Percentiles rank a stretch among this genome's conserved stretches.
Conservation (phyloP, 2,113 vertebrate genomes). For the Neogobius melanostomus region DNA sequence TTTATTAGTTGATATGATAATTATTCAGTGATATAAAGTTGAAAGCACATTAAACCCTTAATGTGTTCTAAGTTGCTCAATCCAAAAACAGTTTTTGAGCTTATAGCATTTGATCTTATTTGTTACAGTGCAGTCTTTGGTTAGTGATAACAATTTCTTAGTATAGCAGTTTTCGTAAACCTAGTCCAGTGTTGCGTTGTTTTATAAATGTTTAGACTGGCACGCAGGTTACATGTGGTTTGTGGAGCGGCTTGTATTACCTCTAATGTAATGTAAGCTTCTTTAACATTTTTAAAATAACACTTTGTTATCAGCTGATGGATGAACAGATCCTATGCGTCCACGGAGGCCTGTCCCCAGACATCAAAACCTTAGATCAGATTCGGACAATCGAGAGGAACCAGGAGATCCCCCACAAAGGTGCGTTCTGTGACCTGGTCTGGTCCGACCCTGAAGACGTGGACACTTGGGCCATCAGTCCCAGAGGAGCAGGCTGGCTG, state of each 20-base stretch:
- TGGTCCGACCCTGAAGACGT: constrained; percentile 98
- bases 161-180: no score
- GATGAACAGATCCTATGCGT: constrained; percentile 98
- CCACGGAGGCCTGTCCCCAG: constrained; percentile 95
- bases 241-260: not conserved
- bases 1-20: no score
- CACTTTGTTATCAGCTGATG: constrained; percentile 81
- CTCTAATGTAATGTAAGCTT: not conserved
- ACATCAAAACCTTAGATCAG: constrained; percentile 97
- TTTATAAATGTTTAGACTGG: no score
- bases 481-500: constrained; percentile 94
- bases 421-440: constrained; percentile 96
- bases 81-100: no score
- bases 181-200: no score
- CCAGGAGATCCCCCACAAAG: constrained; percentile 98
- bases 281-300: not conserved
- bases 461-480: constrained; percentile 98
- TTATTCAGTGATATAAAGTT: no score
- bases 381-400: constrained; percentile 97
- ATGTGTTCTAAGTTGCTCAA: no score
- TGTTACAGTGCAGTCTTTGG: no score
- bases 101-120: no score
- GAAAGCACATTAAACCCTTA: no score
- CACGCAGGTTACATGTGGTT: not conserved
- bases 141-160: no score